Evolutionary conservation across 2,888 invertebrate genomes (phyloP).

Genomic region (Harpalus rubripes): DNA sequence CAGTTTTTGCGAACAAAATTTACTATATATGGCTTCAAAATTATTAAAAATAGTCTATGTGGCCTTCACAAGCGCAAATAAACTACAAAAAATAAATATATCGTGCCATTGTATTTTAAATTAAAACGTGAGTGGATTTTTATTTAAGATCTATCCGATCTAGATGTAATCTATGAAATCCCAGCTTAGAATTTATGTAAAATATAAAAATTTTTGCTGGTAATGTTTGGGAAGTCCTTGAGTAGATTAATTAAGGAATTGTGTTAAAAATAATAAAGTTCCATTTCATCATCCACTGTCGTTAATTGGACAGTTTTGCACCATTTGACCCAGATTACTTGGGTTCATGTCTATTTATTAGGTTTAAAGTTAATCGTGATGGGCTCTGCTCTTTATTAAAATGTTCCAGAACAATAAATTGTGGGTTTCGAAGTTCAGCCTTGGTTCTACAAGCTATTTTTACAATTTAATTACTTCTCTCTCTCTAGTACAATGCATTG

Average conservation of each 20-base stretch:
- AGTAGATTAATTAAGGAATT: conserved; percentile 29
- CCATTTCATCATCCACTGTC: conserved; percentile 35
- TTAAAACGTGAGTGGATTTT: conserved; percentile 36
- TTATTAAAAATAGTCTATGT: conserved; percentile 13
- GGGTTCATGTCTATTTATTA: conserved; percentile 59
- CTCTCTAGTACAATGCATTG: conserved; percentile 14
- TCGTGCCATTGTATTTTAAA: conserved; percentile 27
- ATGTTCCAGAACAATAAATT: conserved; percentile 65
- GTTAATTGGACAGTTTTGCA: conserved; percentile 64
- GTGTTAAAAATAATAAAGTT: conserved; percentile 44
- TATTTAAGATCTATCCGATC: conserved; percentile 22
- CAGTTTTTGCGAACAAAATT: conserved; percentile 36
- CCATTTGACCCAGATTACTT: conserved; percentile 54
- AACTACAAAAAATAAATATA: conserved; percentile 39
- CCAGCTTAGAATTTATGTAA: conserved; percentile 28
- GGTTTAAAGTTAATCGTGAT: conserved; percentile 62
- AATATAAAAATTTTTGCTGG: conserved; percentile 16
- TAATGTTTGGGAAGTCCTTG: conserved; percentile 27
- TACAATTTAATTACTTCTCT: conserved; percentile 49
- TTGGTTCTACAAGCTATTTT: conserved; percentile 45
- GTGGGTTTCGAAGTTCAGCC: conserved; percentile 61
- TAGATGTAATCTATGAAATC: conserved; percentile 25
- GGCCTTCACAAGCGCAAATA: conserved; percentile 21
- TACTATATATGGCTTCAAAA: conserved; percentile 46
- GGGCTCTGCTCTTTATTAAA: conserved; percentile 62